phyloP scores from a whole-genome alignment of 1,140 invertebrate genomes.

The Melipona quadrifasciata region DNA sequence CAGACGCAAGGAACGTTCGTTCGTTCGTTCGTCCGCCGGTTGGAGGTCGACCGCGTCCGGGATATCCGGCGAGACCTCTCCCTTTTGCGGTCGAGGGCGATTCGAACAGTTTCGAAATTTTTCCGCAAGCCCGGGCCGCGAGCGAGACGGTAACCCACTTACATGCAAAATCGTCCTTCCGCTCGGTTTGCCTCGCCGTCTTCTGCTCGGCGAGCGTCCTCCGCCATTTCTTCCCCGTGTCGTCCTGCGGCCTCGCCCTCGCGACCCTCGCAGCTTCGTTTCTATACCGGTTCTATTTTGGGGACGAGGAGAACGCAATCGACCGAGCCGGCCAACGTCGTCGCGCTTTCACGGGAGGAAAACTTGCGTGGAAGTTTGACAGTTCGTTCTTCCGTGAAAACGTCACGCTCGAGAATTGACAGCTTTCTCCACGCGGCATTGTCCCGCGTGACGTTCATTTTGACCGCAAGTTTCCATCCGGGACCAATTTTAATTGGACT shows the following conservation, averaged over 20 bases:
- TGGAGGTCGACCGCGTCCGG: background rate
- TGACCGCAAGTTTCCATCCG: too few species aligned
- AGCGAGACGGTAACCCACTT: slow-evolving; percentile 48
- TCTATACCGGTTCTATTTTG: background rate
- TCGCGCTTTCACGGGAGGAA: background rate
- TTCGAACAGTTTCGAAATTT: slow-evolving; percentile 51
- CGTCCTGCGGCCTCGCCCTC: background rate
- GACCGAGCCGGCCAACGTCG: slow-evolving; percentile 13
- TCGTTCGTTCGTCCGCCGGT: too few species aligned
- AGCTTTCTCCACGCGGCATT: background rate
- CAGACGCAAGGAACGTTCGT: background rate
- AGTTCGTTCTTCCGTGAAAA: slow-evolving; percentile 11
- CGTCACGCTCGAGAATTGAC: background rate
- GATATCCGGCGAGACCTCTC: background rate
- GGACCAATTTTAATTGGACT: background rate
- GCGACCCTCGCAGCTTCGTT: background rate
- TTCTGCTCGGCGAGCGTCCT: background rate
- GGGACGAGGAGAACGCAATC: slow-evolving; percentile 4
- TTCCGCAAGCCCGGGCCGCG: slow-evolving; percentile 16
- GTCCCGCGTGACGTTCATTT: background rate
- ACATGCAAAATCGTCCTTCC: slow-evolving; percentile 49
- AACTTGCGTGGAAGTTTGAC: slow-evolving; percentile 28
- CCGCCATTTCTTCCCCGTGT: slow-evolving; percentile 15
- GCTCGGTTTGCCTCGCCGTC: slow-evolving; percentile 46
- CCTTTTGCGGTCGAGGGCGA: background rate